Base-by-base conservation (phyloP, 1,140 invertebrate species). In the Acromyrmex charruanus region DNA sequence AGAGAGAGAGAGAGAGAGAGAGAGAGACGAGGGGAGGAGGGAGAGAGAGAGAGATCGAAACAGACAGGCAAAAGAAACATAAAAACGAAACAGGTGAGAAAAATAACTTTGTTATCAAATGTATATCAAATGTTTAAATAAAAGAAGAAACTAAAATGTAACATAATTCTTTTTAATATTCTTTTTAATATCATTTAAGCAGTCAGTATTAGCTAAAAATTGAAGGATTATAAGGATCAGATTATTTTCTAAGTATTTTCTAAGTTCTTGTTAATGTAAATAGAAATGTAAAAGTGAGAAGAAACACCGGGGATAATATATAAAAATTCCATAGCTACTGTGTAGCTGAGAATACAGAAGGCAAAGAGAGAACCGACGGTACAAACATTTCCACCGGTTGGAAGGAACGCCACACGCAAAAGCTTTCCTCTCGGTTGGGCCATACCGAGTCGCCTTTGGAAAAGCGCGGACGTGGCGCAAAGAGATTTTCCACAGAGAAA, bases 401-500 rank as follows among this genome's bases (percentile, higher is more conserved):
- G 39, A 53, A 75, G n/a, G 39, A 49, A 59, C 35, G 28, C 16
- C 21, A n/a, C n/a, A 21, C 12, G 68, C 68, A 59, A 61, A 51
- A 75, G 80, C 80, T 84, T 75, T 84, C 74, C 55, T 51, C 49
- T 51, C 49, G 49, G 35, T 18, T 39, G 18, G 28, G 12, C 44
- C 61, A 35, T 7, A 4, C n/a, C 35, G 16, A 16, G 10, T 4
- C 31, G n/a, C 69, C 39, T 82, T 82, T 61, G 69, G 69, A 63
- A 84, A 61, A 84, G 80, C 21, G 66, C 68, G 18, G 25, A 74
- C 68, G 39, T 28, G 68, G 66, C 51, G 53, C 35, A 82, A 84
- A 84, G 80, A 84, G 69, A 75, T 84, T 84, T 84, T 75, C 39
- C 44, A 75, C 55, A 49, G 39, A 82, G 61, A 12, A 31, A 59